Evolutionary conservation across 2,113 vertebrate species (phyloP), one percentile per base, ranked within the genome.

Genomic region (Callipepla squamata): DNA sequence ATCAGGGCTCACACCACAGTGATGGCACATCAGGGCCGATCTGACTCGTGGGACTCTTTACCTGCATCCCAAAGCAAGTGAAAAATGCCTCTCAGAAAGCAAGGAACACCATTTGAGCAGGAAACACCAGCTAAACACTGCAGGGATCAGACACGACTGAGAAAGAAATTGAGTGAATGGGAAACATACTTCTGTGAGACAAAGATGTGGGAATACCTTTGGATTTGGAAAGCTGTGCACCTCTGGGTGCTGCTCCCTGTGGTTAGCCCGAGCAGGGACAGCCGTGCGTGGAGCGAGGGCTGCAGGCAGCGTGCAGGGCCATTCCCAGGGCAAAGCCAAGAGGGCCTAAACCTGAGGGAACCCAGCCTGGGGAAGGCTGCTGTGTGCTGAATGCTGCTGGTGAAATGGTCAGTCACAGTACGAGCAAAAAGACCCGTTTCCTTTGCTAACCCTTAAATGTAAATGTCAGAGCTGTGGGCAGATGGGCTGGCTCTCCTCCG

Each of bases 1-100:
- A 42, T 47, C 23, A 32, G 6, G 1, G 13, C 51, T 16, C 4
- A 48, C 32, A 44, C 58, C 25, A 9, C 3, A 34, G 0, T 38
- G 50, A 17, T 21, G 32, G n/a, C 80, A 42, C 32, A 42, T 47
- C 23, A 32, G 58, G 68, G 62, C 30, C 72, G 42, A 1, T n/a
- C 47, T 62, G 38, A 55, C 23, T 50, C 48, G 11, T 3, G 5
- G 25, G 40, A 42, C 30, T 68, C 38, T 70, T 47, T n/a, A 28
- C 28, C 51, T 36, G 34, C 26, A 32, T 9, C 38, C 45, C 70
- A 80, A 72, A 42, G 25, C 44, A 40, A 59, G 80, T 13, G 36
- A 57, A 63, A 80, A 89, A 40, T 19, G 36, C 9, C 19, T 11
- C 48, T 76, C 38, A 40, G 57, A 65, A 42, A 40, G 42, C 40